phyloP scores from a whole-genome alignment of 23 tunicate species.

The Ascidia mentula region DNA sequence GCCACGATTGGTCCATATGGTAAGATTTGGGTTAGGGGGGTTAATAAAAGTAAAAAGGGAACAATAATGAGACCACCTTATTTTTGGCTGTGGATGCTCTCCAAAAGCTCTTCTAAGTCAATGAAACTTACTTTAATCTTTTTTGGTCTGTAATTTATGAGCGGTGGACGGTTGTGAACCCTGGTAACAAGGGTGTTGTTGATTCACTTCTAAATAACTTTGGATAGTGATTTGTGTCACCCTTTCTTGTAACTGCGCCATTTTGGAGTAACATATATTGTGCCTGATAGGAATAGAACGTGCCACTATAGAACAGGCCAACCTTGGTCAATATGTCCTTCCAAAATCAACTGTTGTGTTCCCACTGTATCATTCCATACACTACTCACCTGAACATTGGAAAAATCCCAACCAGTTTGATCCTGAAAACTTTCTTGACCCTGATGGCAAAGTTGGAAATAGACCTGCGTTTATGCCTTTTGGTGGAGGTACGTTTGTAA shows the following conservation, averaged over 20 bases:
- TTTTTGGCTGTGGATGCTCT: too few relatives aligned
- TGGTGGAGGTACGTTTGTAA: constrained; percentile 8
- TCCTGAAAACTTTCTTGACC: constrained; percentile 17
- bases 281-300: background rate
- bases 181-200: too few relatives aligned
- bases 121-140: too few relatives aligned
- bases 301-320: background rate
- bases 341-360: constrained; percentile 7
- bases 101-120: too few relatives aligned
- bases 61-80: too few relatives aligned
- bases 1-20: constrained; percentile 19
- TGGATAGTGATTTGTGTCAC: too few relatives aligned
- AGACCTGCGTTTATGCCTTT: constrained; percentile 12
- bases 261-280: too few relatives aligned
- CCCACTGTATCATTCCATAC: constrained; percentile 1
- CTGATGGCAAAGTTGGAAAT: background rate
- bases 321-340: background rate
- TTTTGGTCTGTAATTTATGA: too few relatives aligned
- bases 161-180: too few relatives aligned
- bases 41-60: too few relatives aligned
- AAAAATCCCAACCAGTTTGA: constrained; percentile 24
- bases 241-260: too few relatives aligned
- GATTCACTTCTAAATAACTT: too few relatives aligned
- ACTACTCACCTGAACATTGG: background rate
- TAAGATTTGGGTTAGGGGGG: background rate